Evolutionary conservation across 2,113 vertebrate genomes (phyloP).

Genomic region (Bolborhynchus lineola): DNA sequence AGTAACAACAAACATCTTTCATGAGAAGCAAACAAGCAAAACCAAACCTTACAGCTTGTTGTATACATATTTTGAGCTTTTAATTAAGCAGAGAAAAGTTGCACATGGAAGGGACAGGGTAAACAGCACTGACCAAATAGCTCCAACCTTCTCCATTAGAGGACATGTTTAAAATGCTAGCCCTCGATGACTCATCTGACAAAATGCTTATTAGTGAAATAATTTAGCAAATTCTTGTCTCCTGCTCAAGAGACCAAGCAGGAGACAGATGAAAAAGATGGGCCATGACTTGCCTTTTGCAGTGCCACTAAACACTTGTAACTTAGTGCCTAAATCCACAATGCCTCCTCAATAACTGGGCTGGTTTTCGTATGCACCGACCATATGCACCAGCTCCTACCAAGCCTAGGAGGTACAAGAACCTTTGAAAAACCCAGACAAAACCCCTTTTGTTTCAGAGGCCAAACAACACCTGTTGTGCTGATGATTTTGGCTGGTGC

Average conservation of each 20-base stretch:
- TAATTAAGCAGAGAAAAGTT: not conserved
- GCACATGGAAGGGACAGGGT: not conserved
- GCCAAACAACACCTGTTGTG: not conserved
- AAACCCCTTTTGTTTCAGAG: conserved; percentile 13
- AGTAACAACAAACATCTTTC: not conserved
- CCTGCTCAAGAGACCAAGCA: not conserved
- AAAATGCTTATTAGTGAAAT: conserved; percentile 1
- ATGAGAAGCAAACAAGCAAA: not conserved
- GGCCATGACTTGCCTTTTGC: not conserved
- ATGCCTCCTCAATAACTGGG: not conserved
- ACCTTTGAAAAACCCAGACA: not conserved
- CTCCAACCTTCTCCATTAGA: not conserved
- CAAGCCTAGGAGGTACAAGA: not conserved
- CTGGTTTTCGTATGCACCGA: not conserved
- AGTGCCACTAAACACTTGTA: not conserved
- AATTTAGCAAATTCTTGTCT: not conserved
- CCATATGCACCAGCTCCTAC: not conserved
- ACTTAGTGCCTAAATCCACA: not conserved
- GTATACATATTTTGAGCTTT: not conserved
- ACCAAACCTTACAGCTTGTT: not conserved
- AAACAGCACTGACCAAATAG: not conserved
- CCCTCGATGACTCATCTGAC: not conserved
- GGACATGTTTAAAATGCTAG: not conserved
- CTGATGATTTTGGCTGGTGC: conserved; percentile 14
- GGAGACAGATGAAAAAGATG: not conserved